Evolutionary conservation across 2,797 vertebrate species (phyloP), one percentile per base, ranked within the genome.

Genomic region (Oophaga sylvatica): DNA sequence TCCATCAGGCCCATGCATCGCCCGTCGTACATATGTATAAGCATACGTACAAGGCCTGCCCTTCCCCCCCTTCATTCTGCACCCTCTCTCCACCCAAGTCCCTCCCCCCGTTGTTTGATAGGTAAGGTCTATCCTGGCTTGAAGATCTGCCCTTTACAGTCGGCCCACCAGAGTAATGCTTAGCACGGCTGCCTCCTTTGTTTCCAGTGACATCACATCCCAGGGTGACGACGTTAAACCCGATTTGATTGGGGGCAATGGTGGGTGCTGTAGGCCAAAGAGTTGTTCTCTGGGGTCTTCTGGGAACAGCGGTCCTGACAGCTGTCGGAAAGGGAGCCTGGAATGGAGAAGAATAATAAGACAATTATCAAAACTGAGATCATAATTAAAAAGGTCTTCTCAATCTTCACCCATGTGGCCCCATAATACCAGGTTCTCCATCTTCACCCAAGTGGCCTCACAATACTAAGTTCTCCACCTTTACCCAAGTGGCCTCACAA

Each of bases 271-370:
- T 93, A 95, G 88, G 94, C 90, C 88, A 95, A 90, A 31, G 91
- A 67, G 80, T 95, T 95, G 87, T 94, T 94, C 0, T 92, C 90
- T 0, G 94, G 92, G 0, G 91, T 91, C 26, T 87, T 92, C 91
- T 94, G 93, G 67, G 94, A 93, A 11, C 90, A 92, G 90, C 92
- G 92, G 67, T 92, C 91, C 26, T 91, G 89, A 63, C 95, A 95
- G 22, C 93, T 95, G 73, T 96, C 96, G 48, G 94, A 94, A 56
- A 90, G 94, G n/a, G 96, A 94, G 86, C 95, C 96, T 97, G 90
- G 29, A 48, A 59, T 59, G 87, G 56, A 88, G 10, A 0, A 62
- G 75, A 7, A 41, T 13, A 48, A 62, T 45, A n/a, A 73, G 17
- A 62, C 15, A 45, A 0, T 7, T 17, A 19, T 41, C 29, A 6